Percentiles rank a stretch among this genome's conserved stretches.
Conservation (phyloP, 2,113 vertebrate genomes). For the Trichechus manatus region DNA sequence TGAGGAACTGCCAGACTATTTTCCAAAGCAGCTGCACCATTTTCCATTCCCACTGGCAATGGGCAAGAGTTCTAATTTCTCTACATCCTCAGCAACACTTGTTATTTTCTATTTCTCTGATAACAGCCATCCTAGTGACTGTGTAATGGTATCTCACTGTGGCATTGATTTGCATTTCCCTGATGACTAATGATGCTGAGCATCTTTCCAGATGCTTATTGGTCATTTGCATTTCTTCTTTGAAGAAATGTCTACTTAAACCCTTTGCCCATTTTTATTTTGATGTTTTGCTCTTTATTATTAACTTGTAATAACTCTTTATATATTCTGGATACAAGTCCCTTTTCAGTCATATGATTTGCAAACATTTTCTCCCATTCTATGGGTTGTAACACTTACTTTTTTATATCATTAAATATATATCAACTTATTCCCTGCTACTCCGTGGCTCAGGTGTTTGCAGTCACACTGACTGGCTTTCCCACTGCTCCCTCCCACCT, state of each 20-base stretch:
- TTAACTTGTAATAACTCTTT: background rate
- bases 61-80: too few relatives aligned
- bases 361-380: background rate
- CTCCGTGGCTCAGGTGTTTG: background rate
- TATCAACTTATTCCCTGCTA: background rate
- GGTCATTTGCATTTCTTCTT: background rate
- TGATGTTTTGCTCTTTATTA: background rate
- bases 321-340: background rate
- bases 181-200: conserved; percentile 2
- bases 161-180: conserved; percentile 48
- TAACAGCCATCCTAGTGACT: conserved; percentile 15
- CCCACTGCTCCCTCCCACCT: background rate
- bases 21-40: background rate
- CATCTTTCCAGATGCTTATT: conserved; percentile 1
- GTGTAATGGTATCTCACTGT: background rate
- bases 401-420: background rate
- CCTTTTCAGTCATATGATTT: background rate
- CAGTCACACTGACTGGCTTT: background rate
- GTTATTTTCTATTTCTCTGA: background rate
- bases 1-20: conserved; percentile 30
- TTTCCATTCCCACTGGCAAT: background rate
- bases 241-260: background rate
- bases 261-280: background rate
- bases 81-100: too few relatives aligned
- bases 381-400: background rate